Evolutionary conservation across 2,113 vertebrate genomes (phyloP).

Genomic region (Anoplopoma fimbria): DNA sequence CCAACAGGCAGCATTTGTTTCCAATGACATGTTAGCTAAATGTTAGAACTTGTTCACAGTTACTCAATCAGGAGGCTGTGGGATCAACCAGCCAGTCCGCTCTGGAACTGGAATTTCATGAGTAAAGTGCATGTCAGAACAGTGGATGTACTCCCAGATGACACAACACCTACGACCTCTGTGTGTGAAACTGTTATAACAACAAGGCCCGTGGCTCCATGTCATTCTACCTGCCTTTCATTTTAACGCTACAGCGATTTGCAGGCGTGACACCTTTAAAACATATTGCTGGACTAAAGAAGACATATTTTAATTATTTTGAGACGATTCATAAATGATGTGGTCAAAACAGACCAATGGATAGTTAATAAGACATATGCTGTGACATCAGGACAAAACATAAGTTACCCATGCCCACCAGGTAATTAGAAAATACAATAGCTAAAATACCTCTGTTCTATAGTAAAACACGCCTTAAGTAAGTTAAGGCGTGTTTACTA

Average conservation of each 20-base stretch:
- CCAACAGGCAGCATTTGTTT: background rate
- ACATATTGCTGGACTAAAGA: background rate
- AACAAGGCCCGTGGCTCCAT: too few relatives aligned
- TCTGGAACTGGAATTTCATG: background rate
- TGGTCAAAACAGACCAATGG: background rate
- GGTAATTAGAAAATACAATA: background rate
- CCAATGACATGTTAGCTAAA: background rate
- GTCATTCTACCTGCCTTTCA: background rate
- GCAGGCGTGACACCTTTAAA: background rate
- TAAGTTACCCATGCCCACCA: background rate
- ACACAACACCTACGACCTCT: background rate
- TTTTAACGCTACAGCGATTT: too few relatives aligned
- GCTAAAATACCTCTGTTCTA: background rate
- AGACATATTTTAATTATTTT: background rate
- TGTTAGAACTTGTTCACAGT: constrained; percentile 8
- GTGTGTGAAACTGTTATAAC: background rate
- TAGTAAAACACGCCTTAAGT: background rate
- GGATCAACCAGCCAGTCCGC: background rate
- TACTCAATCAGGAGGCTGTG: constrained; percentile 11
- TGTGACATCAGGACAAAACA: background rate
- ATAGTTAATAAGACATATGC: background rate
- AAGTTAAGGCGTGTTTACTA: too few relatives aligned
- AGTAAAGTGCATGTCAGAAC: background rate
- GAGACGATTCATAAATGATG: background rate
- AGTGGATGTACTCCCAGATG: background rate